Evolutionary conservation across 2,888 invertebrate genomes (phyloP), one percentile per base, ranked within the genome.

Genomic region (Microplitis manilae): DNA sequence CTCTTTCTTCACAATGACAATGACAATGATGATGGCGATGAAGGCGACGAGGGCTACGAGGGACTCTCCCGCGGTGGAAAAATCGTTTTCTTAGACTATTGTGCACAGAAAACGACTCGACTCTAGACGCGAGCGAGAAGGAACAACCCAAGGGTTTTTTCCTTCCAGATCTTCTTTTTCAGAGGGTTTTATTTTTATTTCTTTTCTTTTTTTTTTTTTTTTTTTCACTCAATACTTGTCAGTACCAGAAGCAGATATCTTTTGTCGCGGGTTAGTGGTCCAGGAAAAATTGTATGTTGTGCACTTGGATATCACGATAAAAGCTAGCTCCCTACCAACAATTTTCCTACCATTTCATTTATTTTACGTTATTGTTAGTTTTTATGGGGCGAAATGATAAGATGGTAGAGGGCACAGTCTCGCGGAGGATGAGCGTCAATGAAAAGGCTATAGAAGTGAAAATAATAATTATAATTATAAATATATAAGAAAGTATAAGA

Each of bases 221-320:
- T 76, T 50, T 50, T 79, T 75, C 70, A 72, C 77, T 80, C 75
- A 76, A 77, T 80, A 73, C 79, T 80, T 78, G 83, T 84, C 82
- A 82, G 83, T 81, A 83, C 83, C 82, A 81, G 74, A 87, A 85
- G 86, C 50, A 30, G 20, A 84, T 84, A 82, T 85, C 86, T 81
- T 86, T 87, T 89, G 88, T 89, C 82, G 86, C 83, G 81, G 79
- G 83, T 84, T 86, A 86, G 86, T 88, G 87, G 88, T 88, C 85
- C 86, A 85, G 82, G 83, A 86, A 88, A 89, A 88, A 89, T 88
- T 87, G 87, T 87, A 84, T 86, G 85, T 86, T 86, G 86, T 86
- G 85, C 85, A 84, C 84, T 85, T 85, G 86, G 86, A 87, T 86
- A 85, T 84, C 81, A 83, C 84, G 85, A 84, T 85, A 83, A 83